A percentile compares a stretch with the other conserved stretches of the same genome.
Evolutionary conservation across 2,888 invertebrate species (phyloP).

Genomic region (Drosophila buzzatii): DNA sequence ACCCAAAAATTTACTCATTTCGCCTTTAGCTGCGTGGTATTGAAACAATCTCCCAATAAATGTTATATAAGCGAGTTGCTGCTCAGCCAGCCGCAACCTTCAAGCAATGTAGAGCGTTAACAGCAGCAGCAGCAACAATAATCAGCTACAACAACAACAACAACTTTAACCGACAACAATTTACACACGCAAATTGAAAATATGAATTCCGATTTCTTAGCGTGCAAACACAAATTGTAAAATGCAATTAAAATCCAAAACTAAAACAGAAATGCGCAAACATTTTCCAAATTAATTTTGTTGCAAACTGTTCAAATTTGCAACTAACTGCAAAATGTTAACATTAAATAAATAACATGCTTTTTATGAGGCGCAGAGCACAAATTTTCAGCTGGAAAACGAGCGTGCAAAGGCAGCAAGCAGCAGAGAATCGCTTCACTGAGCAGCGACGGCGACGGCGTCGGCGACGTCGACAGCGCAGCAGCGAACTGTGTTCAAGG

Average conservation of each 20-base stretch:
- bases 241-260: slow-evolving; percentile 25
- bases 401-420: slow-evolving; percentile 47
- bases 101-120: slow-evolving; percentile 40
- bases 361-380: slow-evolving; percentile 40
- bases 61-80: slow-evolving; percentile 40
- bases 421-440: slow-evolving; percentile 60
- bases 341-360: slow-evolving; percentile 8
- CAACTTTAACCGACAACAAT: not conserved
- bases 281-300: not conserved
- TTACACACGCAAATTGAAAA: slow-evolving; percentile 18
- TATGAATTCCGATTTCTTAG: slow-evolving; percentile 16
- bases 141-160: not conserved
- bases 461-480: not conserved
- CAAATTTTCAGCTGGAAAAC: slow-evolving; percentile 27
- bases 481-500: slow-evolving; percentile 52
- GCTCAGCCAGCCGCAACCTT: slow-evolving; percentile 57
- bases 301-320: slow-evolving; percentile 36
- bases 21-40: not conserved
- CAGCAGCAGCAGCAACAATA: slow-evolving; percentile 8
- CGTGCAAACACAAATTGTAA: slow-evolving; percentile 29
- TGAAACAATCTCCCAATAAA: slow-evolving; percentile 39
- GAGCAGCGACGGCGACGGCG: slow-evolving; percentile 34
- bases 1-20: not conserved
- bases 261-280: not conserved
- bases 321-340: slow-evolving; percentile 21